Evolutionary conservation across 2,113 vertebrate genomes (phyloP).

Genomic region (Synchiropus splendidus): DNA sequence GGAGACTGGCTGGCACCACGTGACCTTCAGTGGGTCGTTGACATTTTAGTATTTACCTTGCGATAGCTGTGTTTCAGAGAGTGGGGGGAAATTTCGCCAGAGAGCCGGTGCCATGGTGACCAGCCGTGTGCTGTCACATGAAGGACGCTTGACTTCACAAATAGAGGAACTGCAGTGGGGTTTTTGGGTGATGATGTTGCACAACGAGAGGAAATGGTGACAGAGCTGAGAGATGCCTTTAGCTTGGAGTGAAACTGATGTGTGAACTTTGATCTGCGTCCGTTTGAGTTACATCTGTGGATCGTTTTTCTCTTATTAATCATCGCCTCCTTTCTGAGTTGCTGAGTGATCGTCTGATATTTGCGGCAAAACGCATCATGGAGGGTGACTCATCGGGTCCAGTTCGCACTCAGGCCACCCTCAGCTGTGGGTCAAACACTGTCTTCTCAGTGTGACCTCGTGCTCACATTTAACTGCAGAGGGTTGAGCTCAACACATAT

Average conservation of each 20-base stretch:
- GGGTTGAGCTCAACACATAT: neutral
- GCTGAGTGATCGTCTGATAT: slow-evolving; percentile 13
- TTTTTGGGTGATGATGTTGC: slow-evolving; percentile 16
- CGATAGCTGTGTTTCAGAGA: slow-evolving; percentile 16
- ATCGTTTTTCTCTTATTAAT: neutral
- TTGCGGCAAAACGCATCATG: slow-evolving; percentile 33
- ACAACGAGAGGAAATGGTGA: slow-evolving; percentile 12
- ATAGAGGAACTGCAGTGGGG: slow-evolving; percentile 29
- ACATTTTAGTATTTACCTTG: slow-evolving; percentile 36
- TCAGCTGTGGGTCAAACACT: slow-evolving; percentile 30
- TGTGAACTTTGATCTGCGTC: too few species aligned
- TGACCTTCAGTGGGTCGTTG: slow-evolving; percentile 20
- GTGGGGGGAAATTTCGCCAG: slow-evolving; percentile 19
- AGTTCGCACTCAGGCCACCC: slow-evolving; percentile 10
- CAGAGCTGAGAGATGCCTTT: slow-evolving; percentile 8
- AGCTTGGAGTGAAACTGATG: slow-evolving; percentile 22
- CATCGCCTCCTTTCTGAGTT: too few species aligned
- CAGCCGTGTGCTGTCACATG: slow-evolving; percentile 21
- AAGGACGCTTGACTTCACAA: slow-evolving; percentile 4
- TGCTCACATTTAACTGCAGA: slow-evolving; percentile 36
- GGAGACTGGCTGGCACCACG: slow-evolving; percentile 4
- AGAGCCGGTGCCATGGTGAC: slow-evolving; percentile 12
- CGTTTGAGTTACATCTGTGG: too few species aligned
- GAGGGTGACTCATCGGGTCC: slow-evolving; percentile 33
- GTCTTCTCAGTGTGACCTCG: slow-evolving; percentile 46